Conservation (phyloP, 37 sponge, comb jelly and placozoan species). For the Eunapius fragilis region DNA sequence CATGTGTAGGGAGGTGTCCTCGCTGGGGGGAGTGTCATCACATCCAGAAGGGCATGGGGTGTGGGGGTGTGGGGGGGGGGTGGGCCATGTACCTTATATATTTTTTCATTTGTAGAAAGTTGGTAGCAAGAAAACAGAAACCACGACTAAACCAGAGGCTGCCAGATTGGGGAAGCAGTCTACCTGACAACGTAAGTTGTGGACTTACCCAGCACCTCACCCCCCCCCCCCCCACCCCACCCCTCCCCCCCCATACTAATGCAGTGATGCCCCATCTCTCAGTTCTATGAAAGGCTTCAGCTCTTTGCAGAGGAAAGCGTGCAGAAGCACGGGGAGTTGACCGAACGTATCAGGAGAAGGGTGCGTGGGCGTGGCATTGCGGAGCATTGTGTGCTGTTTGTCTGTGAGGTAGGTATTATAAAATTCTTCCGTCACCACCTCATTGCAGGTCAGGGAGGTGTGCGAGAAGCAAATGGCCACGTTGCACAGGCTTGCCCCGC, state of each 20-base stretch:
- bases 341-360: conserved; percentile 64
- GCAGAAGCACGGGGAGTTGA: conserved; percentile 62
- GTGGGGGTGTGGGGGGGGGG: background rate
- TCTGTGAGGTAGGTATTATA: too few relatives aligned
- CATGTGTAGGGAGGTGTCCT: background rate
- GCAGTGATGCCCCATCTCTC: background rate
- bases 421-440: too few relatives aligned
- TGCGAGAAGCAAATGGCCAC: conserved; percentile 77
- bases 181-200: conserved; percentile 67
- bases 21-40: background rate
- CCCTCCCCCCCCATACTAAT: background rate
- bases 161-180: conserved; percentile 67
- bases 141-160: conserved; percentile 12
- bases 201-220: background rate
- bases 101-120: conserved; percentile 7
- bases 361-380: conserved; percentile 18
- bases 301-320: conserved; percentile 73
- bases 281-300: conserved; percentile 88
- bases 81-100: background rate
- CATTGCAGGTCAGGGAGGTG: conserved; percentile 59
- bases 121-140: conserved; percentile 24
- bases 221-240: too few relatives aligned
- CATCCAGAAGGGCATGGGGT: too few relatives aligned
- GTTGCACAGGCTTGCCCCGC: conserved; percentile 65
- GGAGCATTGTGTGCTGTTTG: background rate